Conservation (phyloP, 2,113 vertebrate genomes). For the Sphaerodactylus townsendi region DNA sequence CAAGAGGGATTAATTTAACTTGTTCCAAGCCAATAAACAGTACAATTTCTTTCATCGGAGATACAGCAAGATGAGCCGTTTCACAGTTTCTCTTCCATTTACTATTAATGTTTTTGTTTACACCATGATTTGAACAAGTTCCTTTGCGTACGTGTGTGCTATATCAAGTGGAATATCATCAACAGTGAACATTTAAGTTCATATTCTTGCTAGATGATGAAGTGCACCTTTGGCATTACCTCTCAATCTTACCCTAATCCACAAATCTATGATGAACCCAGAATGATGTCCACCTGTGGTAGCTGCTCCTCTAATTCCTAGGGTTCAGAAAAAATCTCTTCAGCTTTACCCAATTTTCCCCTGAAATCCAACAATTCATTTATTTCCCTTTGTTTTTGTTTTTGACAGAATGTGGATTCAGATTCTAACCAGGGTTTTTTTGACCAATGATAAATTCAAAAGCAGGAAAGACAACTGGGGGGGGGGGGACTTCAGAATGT, state of each 20-base stretch:
- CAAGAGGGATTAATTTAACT: constrained; percentile 17
- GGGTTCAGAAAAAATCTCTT: too few species aligned
- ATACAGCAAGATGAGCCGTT: not conserved
- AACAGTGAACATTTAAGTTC: not conserved
- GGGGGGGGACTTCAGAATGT: too few species aligned
- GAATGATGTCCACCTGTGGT: too few species aligned
- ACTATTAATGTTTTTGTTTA: not conserved
- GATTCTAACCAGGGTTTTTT: too few species aligned
- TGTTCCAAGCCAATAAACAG: constrained; percentile 19
- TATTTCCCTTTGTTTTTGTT: too few species aligned
- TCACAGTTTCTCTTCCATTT: not conserved
- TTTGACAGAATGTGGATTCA: too few species aligned
- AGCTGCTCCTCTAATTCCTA: not conserved
- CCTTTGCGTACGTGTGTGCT: not conserved
- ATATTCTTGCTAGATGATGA: not conserved
- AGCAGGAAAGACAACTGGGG: too few species aligned
- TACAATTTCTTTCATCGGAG: not conserved
- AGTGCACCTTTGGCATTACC: not conserved
- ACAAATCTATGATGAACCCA: not conserved
- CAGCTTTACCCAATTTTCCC: too few species aligned
- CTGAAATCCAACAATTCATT: not conserved
- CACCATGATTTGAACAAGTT: not conserved
- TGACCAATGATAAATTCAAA: too few species aligned
- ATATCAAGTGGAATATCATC: not conserved
- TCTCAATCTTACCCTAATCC: not conserved